These are phyloP conservation scores for Lordiphosa clarofinis DNA, from an alignment of 1,140 invertebrate species.

Conservation along the genomic window DNA sequence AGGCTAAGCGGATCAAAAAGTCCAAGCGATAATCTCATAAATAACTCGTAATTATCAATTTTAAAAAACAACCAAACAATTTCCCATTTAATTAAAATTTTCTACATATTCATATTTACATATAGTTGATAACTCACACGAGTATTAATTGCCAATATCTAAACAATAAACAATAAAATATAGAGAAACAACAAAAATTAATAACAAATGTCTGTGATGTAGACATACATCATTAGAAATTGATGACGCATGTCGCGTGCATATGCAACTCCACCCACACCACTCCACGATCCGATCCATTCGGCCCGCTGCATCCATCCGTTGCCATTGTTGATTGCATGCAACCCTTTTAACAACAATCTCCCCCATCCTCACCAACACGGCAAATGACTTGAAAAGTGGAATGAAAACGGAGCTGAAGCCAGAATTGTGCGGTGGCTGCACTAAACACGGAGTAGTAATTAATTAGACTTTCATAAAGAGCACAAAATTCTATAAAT, in stretches of 20 bases:
- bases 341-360: constrained; percentile 36
- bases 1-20: too few relatives aligned
- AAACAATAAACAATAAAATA: constrained; percentile 1
- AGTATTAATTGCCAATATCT: constrained; percentile 36
- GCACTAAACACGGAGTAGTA: constrained; percentile 54
- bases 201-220: constrained; percentile 57
- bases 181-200: constrained; percentile 44
- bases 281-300: neutral
- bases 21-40: too few relatives aligned
- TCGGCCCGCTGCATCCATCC: constrained; percentile 12
- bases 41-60: too few relatives aligned
- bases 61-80: neutral
- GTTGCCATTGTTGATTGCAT: constrained; percentile 49
- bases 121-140: constrained; percentile 1
- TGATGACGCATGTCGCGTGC: constrained; percentile 77
- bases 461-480: constrained; percentile 76
- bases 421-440: constrained; percentile 6
- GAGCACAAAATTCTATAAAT: constrained; percentile 78
- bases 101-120: constrained; percentile 4
- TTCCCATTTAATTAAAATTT: constrained; percentile 9
- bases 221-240: constrained; percentile 78
- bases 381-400: constrained; percentile 28
- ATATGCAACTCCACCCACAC: constrained; percentile 42
- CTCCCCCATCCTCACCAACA: neutral
- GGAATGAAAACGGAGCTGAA: constrained; percentile 27